These are phyloP conservation scores for Metopia argyrocephala DNA, from an alignment of 2,888 invertebrate genomes.

Conservation along the genomic window DNA sequence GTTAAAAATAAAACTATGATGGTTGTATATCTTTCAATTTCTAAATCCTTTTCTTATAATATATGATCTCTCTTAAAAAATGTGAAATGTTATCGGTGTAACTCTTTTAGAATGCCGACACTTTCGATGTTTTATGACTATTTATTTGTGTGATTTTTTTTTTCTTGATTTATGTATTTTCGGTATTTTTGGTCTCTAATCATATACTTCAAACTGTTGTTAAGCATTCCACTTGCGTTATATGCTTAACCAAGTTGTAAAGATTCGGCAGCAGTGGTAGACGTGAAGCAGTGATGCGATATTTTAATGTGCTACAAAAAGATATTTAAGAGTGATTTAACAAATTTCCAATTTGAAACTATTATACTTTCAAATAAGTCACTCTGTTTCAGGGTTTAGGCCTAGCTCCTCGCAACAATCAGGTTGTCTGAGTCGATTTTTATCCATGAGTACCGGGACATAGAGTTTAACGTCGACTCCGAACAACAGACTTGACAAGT, in stretches of 20 bases:
- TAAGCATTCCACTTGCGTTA: constrained; percentile 47
- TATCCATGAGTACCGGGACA: too few relatives aligned
- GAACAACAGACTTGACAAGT: too few relatives aligned
- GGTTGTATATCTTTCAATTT: constrained; percentile 12
- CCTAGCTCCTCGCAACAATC: too few relatives aligned
- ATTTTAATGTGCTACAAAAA: too few relatives aligned
- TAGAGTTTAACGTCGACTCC: too few relatives aligned
- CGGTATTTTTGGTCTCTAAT: constrained; percentile 57
- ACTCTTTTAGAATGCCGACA: constrained; percentile 30
- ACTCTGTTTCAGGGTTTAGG: too few relatives aligned
- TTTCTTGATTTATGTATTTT: background rate
- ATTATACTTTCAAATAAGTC: too few relatives aligned
- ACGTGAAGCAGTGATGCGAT: background rate
- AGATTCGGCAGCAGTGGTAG: background rate
- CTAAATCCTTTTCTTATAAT: constrained; percentile 36
- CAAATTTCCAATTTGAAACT: too few relatives aligned
- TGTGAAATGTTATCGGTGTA: background rate
- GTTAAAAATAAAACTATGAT: background rate
- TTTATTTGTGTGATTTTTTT: background rate
- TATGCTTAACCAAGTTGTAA: constrained; percentile 9
- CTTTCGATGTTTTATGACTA: constrained; percentile 13
- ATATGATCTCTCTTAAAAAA: constrained; percentile 45
- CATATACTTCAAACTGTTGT: constrained; percentile 45
- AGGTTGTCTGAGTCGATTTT: too few relatives aligned
- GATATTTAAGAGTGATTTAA: too few relatives aligned